Evolutionary conservation across 1,140 invertebrate genomes (phyloP).

Genomic region (Portunus trituberculatus): DNA sequence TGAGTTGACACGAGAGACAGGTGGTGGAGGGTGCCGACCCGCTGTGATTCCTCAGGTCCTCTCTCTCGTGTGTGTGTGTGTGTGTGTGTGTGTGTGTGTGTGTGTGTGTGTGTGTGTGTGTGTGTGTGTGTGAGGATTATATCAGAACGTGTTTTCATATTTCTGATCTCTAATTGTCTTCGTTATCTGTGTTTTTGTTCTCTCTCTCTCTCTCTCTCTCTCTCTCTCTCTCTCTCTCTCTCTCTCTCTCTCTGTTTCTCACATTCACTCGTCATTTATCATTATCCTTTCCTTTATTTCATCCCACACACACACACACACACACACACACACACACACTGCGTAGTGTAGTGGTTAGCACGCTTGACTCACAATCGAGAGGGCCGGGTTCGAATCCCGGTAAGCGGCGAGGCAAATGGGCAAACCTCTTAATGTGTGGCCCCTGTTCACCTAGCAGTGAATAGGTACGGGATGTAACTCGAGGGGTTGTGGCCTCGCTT

Average conservation of each 20-base stretch:
- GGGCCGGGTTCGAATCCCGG: too few species aligned
- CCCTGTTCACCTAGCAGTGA: too few species aligned
- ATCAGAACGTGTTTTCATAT: background rate
- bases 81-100: conserved; percentile 32
- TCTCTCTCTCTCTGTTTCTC: conserved; percentile 32
- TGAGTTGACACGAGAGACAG: conserved; percentile 69
- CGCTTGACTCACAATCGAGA: too few species aligned
- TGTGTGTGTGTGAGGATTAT: conserved; percentile 33
- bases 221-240: background rate
- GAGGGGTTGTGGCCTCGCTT: too few species aligned
- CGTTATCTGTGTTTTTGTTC: background rate
- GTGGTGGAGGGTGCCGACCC: conserved; percentile 15
- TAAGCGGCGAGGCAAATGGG: too few species aligned
- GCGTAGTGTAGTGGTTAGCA: too few species aligned
- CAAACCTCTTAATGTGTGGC: too few species aligned
- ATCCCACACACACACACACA: conserved; percentile 9
- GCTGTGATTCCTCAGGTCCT: conserved; percentile 52
- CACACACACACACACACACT: conserved; percentile 1
- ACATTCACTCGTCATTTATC: background rate
- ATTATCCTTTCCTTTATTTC: conserved; percentile 30
- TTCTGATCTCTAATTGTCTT: background rate
- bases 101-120: conserved; percentile 28
- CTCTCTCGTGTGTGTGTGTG: conserved; percentile 23
- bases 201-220: background rate
- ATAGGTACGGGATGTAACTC: too few species aligned